Base-by-base conservation (phyloP, 2,888 invertebrate genomes). In the Tortrix viridana region DNA sequence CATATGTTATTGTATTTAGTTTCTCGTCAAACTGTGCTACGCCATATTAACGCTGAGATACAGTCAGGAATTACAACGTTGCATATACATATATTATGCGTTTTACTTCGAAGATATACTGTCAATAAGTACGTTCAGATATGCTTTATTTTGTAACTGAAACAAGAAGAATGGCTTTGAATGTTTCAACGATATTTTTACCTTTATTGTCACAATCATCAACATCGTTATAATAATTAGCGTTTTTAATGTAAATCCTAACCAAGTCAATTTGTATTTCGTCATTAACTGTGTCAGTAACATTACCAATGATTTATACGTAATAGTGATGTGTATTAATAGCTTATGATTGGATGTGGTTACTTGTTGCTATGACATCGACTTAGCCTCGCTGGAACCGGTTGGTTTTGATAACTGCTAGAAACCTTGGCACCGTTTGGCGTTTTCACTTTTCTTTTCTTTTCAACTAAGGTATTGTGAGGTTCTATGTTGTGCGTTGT, bases 341-440 rank as follows among this genome's bases (percentile, higher is more conserved):
- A 50, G 14, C 50, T 37, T 37, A 38, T 54, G 22, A 38, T 54
- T 23, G 43, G 22, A 43, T 43, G 22, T 22, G 43, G 43, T 53
- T 41, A 22, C 18, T 44, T 32, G 44, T 22, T 46, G n/a, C 44
- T 46, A 46, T 37, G n/a, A 19, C 22, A 37, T n/a, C 14, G 49
- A 12, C 38, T 7, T 14, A 20, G 37, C 47, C 37, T 46, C 22
- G 32, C 26, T 16, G 32, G 22, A 65, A 70, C 70, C 71, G 68
- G 70, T 73, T 70, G 71, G 68, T 72, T 74, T 67, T 74, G 70
- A 75, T 77, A 74, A 71, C 66, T 70, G 50, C 57, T 59, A 63
- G 43, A 54, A 70, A 68, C 79, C 79, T 77, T 79, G 77, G 71
- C 80, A 79, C 66, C 60, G 69, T 72, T 23, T 43, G 38, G 20